Percentiles rank a stretch among this genome's conserved stretches.
These are phyloP conservation scores for Agonum fuliginosum DNA, from an alignment of 2,888 invertebrate genomes.

Conservation along the genomic window DNA sequence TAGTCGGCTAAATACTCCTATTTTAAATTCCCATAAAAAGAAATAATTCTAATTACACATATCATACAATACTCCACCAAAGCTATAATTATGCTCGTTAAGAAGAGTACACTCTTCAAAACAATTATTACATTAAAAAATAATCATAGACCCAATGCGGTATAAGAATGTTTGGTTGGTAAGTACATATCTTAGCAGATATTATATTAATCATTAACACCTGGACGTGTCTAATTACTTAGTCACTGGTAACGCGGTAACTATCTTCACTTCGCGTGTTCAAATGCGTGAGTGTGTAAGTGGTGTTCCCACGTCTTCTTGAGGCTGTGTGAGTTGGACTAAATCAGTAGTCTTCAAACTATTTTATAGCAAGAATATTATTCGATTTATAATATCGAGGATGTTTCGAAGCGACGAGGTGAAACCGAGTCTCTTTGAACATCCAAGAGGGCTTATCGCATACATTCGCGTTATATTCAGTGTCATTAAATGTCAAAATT, in stretches of 20 bases:
- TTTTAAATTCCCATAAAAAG: background rate
- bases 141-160: background rate
- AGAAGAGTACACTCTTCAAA: slow-evolving; percentile 9
- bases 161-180: background rate
- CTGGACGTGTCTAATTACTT: slow-evolving; percentile 44
- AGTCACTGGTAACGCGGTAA: slow-evolving; percentile 5
- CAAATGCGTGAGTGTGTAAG: no score
- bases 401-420: no score
- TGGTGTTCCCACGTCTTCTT: background rate
- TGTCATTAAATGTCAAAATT: no score
- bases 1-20: no score
- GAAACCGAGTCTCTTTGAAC: no score
- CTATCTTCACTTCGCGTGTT: background rate
- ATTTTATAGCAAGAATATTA: no score
- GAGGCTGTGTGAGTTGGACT: background rate
- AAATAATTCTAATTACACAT: slow-evolving; percentile 7
- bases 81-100: slow-evolving; percentile 24
- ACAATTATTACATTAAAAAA: slow-evolving; percentile 35
- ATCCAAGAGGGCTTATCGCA: no score
- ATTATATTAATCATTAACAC: slow-evolving; percentile 46
- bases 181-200: background rate
- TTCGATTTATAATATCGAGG: no score
- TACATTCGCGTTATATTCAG: no score
- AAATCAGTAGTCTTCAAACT: no score
- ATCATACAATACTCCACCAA: background rate